A percentile compares a stretch with the other conserved stretches of the same genome.
These are phyloP conservation scores for Chloropsis hardwickii DNA, from an alignment of 2,113 vertebrate species.

Conservation along the genomic window DNA sequence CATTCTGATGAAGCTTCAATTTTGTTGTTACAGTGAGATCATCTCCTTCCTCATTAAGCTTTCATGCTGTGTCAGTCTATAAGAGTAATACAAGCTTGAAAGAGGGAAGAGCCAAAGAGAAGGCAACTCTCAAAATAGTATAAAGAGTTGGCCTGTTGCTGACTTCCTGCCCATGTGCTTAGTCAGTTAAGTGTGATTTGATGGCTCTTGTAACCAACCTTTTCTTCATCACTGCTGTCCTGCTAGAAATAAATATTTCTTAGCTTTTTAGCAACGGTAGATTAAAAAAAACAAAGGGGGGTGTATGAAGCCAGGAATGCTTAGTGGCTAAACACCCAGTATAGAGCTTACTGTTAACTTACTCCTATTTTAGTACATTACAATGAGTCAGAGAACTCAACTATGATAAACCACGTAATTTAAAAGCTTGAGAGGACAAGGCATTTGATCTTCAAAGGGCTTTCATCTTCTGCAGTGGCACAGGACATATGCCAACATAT, in stretches of 20 bases:
- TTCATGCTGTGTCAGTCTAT: conserved; percentile 65
- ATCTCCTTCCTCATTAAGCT: conserved; percentile 67
- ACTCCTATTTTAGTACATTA: conserved; percentile 41
- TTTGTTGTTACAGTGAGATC: conserved; percentile 63
- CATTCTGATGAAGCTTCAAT: conserved; percentile 50
- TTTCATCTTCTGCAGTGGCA: conserved; percentile 59
- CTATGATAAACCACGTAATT: conserved; percentile 59
- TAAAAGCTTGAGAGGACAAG: conserved; percentile 50
- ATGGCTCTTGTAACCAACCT: conserved; percentile 19
- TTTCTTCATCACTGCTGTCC: conserved; percentile 1
- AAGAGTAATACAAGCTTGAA: conserved; percentile 51
- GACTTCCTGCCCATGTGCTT: conserved; percentile 53
- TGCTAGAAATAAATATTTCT: conserved; percentile 14
- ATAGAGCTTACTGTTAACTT: conserved; percentile 26
- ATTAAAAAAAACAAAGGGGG: not conserved
- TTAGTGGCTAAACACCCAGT: not conserved
- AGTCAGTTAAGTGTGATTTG: conserved; percentile 53
- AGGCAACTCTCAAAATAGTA: conserved; percentile 47
- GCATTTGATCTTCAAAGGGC: conserved; percentile 63
- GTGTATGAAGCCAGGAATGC: not conserved
- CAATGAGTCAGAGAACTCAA: conserved; percentile 49
- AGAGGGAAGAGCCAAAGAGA: conserved; percentile 51
- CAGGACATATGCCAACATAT: conserved; percentile 46
- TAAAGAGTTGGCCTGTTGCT: conserved; percentile 43
- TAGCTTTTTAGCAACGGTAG: conserved; percentile 14